Conservation (phyloP, 2,888 invertebrate genomes). For the Protophormia terraenovae region DNA sequence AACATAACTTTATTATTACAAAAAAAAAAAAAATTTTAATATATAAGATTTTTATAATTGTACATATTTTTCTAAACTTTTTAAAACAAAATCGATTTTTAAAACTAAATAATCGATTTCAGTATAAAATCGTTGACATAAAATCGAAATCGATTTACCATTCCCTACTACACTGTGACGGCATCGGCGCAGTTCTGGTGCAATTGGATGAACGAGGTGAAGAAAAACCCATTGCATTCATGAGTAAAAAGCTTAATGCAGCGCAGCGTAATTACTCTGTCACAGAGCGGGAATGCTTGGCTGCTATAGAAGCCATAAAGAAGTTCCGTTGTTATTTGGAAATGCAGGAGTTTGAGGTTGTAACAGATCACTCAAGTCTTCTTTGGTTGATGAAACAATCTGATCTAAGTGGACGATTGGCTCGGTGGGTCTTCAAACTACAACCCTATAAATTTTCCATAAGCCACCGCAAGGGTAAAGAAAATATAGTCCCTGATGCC, state of each 20-base stretch:
- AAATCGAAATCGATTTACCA: too few relatives aligned
- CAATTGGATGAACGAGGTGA: not conserved
- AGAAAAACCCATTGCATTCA: not conserved
- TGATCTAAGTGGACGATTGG: not conserved
- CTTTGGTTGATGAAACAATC: not conserved
- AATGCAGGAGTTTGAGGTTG: constrained; percentile 7
- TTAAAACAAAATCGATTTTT: too few relatives aligned
- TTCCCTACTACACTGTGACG: not conserved
- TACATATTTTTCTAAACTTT: too few relatives aligned
- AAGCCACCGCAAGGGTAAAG: constrained; percentile 7
- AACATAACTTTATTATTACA: too few relatives aligned
- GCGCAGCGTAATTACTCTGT: constrained; percentile 6
- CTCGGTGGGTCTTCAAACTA: not conserved
- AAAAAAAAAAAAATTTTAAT: too few relatives aligned
- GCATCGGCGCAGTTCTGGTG: not conserved
- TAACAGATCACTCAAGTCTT: constrained; percentile 11
- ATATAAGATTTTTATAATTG: too few relatives aligned
- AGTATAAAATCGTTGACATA: too few relatives aligned
- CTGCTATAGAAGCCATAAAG: constrained; percentile 8
- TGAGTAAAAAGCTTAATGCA: constrained; percentile 14
- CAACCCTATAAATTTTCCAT: not conserved
- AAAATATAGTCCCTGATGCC: too few relatives aligned
- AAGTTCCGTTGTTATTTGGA: not conserved
- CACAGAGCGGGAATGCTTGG: constrained; percentile 2
- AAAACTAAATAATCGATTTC: too few relatives aligned